A percentile compares a stretch with the other conserved stretches of the same genome.
Conservation (phyloP, 2,113 vertebrate genomes). For the Ophthalmotilapia sp. region DNA sequence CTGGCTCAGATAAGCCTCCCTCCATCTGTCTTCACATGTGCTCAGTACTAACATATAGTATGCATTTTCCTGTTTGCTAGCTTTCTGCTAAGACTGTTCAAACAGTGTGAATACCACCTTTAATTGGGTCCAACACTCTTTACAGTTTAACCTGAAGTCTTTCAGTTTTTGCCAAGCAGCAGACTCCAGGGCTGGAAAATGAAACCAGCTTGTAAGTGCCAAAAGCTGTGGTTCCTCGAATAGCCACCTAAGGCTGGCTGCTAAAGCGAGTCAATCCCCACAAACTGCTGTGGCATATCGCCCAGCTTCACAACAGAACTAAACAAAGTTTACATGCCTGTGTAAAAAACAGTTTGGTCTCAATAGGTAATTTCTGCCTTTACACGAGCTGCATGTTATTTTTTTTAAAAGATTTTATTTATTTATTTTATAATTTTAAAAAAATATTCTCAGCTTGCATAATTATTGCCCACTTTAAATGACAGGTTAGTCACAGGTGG, state of each 20-base stretch:
- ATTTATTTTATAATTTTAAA: not conserved
- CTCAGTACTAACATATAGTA: not conserved
- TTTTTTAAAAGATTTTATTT: no score
- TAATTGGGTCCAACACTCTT: not conserved
- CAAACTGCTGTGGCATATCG: not conserved
- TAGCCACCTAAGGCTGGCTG: not conserved
- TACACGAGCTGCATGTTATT: not conserved
- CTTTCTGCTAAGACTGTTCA: not conserved
- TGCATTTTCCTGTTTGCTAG: not conserved
- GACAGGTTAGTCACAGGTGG: not conserved
- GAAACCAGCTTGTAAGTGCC: not conserved
- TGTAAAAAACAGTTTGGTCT: not conserved
- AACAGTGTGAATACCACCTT: not conserved
- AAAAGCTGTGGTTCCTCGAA: not conserved
- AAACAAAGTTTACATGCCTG: not conserved
- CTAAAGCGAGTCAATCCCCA: not conserved
- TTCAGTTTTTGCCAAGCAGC: not conserved
- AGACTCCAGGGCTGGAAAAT: not conserved
- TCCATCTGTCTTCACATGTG: not conserved
- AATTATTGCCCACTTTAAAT: not conserved
- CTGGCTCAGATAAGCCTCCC: not conserved
- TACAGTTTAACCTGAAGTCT: not conserved
- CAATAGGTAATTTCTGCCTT: not conserved
- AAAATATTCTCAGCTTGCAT: not conserved
- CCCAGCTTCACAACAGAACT: not conserved